Evolutionary conservation across 2,797 vertebrate genomes (phyloP).

Genomic region (Sebastes oblongus): DNA sequence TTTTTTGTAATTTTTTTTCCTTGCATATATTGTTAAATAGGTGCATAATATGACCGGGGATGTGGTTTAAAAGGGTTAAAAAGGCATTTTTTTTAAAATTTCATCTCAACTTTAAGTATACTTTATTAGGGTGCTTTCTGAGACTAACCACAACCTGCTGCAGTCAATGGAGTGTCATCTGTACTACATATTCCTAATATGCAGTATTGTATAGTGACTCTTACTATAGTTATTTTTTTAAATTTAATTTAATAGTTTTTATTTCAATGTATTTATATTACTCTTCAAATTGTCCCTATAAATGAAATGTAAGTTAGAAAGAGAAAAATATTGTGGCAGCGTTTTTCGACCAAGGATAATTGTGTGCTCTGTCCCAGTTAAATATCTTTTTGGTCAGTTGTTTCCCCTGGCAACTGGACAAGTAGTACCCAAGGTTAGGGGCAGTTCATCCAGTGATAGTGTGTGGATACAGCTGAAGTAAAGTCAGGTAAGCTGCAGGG

Average conservation of each 20-base stretch:
- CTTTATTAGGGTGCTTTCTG: neutral
- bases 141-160: neutral
- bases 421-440: neutral
- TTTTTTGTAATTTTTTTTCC: too few species aligned
- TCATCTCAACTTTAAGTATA: neutral
- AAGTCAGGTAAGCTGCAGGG: constrained; percentile 35
- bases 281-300: neutral
- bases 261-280: neutral
- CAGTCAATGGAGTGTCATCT: too few species aligned
- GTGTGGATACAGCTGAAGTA: neutral
- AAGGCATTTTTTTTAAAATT: too few species aligned
- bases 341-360: neutral
- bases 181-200: too few species aligned
- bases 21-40: too few species aligned
- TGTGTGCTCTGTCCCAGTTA: neutral
- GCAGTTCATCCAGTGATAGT: neutral
- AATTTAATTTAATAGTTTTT: neutral
- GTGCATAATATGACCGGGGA: too few species aligned
- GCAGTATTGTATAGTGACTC: neutral
- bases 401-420: neutral
- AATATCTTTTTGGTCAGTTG: neutral
- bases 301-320: neutral
- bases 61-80: too few species aligned
- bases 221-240: neutral
- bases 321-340: neutral